These are phyloP conservation scores for Trachelus iudaicus DNA, from an alignment of 2,888 invertebrate species.

Conservation along the genomic window DNA sequence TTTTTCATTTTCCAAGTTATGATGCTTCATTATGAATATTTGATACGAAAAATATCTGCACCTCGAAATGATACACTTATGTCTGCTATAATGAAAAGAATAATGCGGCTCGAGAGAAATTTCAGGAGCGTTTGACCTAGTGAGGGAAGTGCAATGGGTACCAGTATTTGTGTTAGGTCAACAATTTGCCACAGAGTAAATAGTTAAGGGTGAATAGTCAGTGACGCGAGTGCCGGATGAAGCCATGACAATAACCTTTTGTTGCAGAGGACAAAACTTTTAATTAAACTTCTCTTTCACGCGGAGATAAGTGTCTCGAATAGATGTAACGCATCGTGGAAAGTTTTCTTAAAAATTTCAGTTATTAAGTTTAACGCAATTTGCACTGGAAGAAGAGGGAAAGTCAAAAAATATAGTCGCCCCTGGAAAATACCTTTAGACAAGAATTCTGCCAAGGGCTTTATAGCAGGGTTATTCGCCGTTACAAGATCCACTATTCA, in stretches of 20 bases:
- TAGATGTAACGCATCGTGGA: background rate
- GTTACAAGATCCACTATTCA: background rate
- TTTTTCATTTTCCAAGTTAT: background rate
- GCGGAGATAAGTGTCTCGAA: background rate
- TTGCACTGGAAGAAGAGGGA: background rate
- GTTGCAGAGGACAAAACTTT: conserved; percentile 25
- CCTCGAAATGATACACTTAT: background rate
- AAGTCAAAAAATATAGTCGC: background rate
- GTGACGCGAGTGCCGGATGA: background rate
- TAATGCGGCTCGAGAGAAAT: background rate
- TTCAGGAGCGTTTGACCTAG: background rate
- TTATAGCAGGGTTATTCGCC: background rate
- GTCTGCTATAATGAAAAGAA: background rate
- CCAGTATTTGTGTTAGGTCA: background rate
- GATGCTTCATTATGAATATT: background rate
- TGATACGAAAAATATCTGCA: background rate
- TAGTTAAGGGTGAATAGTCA: background rate
- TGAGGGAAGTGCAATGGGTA: background rate
- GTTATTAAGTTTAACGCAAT: background rate
- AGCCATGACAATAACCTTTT: background rate
- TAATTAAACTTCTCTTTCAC: conserved; percentile 31
- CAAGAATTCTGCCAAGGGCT: background rate
- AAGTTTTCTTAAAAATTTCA: background rate
- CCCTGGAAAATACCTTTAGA: background rate
- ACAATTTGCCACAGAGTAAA: background rate